These are phyloP conservation scores for Cryptocephalus moraei DNA, from an alignment of 2,888 invertebrate genomes.

Conservation along the genomic window DNA sequence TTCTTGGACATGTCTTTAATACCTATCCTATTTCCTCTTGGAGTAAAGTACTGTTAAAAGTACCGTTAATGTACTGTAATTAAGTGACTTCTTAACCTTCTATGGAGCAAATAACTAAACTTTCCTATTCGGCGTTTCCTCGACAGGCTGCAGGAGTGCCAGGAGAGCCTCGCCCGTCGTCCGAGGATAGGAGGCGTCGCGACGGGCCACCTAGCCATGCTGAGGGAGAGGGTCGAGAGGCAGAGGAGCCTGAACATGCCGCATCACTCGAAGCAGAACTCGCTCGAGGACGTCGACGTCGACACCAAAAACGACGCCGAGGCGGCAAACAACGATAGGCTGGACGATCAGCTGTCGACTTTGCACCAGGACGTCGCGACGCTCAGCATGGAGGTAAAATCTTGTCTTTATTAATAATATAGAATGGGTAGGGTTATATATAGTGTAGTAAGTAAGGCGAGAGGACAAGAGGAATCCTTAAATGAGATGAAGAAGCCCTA, in stretches of 20 bases:
- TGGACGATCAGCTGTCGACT: constrained; percentile 73
- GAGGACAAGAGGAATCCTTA: too few relatives aligned
- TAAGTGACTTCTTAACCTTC: too few relatives aligned
- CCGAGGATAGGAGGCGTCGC: constrained; percentile 34
- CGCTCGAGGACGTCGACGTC: constrained; percentile 52
- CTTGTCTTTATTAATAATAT: not conserved
- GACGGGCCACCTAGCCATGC: constrained; percentile 37
- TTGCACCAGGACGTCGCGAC: constrained; percentile 80
- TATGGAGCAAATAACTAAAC: too few relatives aligned
- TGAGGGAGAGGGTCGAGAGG: constrained; percentile 58
- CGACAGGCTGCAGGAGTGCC: constrained; percentile 31
- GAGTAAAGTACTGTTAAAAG: too few relatives aligned
- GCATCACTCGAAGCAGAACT: constrained; percentile 42
- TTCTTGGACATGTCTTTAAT: too few relatives aligned
- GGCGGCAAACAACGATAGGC: constrained; percentile 55
- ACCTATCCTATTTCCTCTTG: too few relatives aligned
- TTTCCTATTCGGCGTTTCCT: too few relatives aligned
- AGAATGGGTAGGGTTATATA: too few relatives aligned
- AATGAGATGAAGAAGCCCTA: too few relatives aligned
- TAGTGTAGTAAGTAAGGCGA: too few relatives aligned
- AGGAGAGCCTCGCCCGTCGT: constrained; percentile 23
- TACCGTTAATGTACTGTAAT: too few relatives aligned
- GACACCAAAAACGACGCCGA: constrained; percentile 30
- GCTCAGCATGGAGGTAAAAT: constrained; percentile 65
- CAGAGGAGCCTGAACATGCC: constrained; percentile 51